Percentiles rank a stretch among this genome's conserved stretches.
Evolutionary conservation across 2,797 vertebrate genomes (phyloP).

Genomic region (Lepilemur ruficaudatus): DNA sequence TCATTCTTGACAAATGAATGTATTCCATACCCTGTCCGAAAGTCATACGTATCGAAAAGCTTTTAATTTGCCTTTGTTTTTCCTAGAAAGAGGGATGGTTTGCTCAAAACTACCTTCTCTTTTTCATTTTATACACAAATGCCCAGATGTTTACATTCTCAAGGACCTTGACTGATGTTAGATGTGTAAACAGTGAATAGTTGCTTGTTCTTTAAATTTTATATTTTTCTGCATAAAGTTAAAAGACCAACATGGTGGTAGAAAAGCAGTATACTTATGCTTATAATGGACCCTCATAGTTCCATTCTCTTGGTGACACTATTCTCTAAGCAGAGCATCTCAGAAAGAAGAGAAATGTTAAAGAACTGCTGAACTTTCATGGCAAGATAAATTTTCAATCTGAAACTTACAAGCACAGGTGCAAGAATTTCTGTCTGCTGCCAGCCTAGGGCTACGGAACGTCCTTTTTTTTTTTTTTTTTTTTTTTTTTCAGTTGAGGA

Average conservation of each 20-base stretch:
- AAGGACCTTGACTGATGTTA: neutral
- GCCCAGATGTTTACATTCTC: neutral
- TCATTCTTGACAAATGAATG: neutral
- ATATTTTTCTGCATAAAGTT: neutral
- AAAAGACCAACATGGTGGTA: neutral
- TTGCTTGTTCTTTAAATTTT: neutral
- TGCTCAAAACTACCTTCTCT: neutral
- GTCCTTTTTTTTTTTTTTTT: constrained; percentile 11
- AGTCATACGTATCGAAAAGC: neutral
- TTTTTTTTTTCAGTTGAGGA: constrained; percentile 33
- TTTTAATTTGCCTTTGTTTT: constrained; percentile 43
- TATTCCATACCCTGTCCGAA: neutral
- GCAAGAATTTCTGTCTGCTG: constrained; percentile 21
- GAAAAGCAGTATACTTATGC: neutral
- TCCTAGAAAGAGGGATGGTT: neutral
- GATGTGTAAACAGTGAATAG: neutral
- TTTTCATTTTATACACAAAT: neutral
- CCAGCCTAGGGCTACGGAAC: neutral
- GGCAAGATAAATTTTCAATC: constrained; percentile 1
- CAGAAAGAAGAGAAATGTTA: constrained; percentile 1
- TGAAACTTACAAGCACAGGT: constrained; percentile 39
- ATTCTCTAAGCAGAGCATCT: neutral
- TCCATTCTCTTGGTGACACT: neutral
- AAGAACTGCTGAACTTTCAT: neutral
- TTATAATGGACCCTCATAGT: neutral